phyloP scores from a whole-genome alignment of 2,113 vertebrate genomes.

The Taurulus bubalis region DNA sequence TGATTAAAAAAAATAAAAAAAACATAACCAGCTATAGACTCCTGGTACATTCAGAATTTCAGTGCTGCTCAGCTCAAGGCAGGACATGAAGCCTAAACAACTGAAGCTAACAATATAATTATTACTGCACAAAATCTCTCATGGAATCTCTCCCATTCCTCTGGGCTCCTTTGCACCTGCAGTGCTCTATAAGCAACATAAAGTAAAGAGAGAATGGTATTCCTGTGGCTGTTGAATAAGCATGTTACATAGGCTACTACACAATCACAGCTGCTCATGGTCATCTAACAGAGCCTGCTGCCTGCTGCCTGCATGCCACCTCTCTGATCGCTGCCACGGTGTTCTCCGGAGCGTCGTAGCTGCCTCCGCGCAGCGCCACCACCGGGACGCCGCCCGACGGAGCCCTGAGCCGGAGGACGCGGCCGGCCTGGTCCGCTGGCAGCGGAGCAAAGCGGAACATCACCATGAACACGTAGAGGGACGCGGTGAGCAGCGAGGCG shows the following conservation, averaged over 20 bases:
- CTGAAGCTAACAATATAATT: background rate
- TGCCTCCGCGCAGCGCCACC: constrained; percentile 90
- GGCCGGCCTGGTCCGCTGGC: constrained; percentile 78
- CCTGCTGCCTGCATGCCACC: constrained; percentile 75
- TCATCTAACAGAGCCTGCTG: background rate
- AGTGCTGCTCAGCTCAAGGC: background rate
- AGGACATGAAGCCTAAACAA: background rate
- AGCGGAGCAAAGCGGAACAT: constrained; percentile 87
- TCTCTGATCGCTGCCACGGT: constrained; percentile 90
- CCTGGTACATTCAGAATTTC: background rate
- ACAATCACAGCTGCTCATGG: background rate
- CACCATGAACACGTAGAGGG: constrained; percentile 86
- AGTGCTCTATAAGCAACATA: background rate
- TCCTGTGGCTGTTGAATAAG: background rate
- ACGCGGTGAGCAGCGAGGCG: constrained; percentile 82
- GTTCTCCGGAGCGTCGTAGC: constrained; percentile 94
- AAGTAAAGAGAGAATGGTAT: background rate
- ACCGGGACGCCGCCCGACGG: constrained; percentile 70
- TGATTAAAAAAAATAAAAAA: background rate
- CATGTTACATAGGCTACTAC: background rate
- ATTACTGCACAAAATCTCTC: background rate
- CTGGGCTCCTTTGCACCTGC: background rate
- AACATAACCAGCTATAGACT: background rate
- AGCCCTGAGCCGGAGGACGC: constrained; percentile 84
- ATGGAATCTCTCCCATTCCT: background rate